A percentile compares a stretch with the other conserved stretches of the same genome.
Evolutionary conservation across 2,888 invertebrate genomes (phyloP).

Genomic region (Caenorhabditis auriculariae): DNA sequence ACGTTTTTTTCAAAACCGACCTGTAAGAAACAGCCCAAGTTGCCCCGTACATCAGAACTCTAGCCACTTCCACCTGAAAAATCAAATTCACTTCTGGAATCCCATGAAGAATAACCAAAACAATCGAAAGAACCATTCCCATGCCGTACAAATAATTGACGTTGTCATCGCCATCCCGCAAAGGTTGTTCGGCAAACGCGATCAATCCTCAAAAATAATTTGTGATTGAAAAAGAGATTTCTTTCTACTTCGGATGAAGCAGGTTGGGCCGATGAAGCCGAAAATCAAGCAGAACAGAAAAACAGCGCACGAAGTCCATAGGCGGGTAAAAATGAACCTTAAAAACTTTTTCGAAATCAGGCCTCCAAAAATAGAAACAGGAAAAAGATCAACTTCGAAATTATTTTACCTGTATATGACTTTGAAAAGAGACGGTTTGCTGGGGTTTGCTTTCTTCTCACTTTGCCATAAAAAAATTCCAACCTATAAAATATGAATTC

Average conservation of each 20-base stretch:
- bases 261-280: conserved; percentile 64
- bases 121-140: conserved; percentile 12
- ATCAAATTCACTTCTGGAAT: too few species aligned
- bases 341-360: conserved; percentile 21
- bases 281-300: conserved; percentile 58
- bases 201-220: conserved; percentile 39
- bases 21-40: conserved; percentile 65
- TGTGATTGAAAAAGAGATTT: conserved; percentile 1
- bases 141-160: conserved; percentile 21
- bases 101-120: too few species aligned
- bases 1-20: too few species aligned
- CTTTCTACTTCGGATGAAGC: conserved; percentile 48
- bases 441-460: conserved; percentile 57
- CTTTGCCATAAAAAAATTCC: conserved; percentile 66
- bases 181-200: conserved; percentile 55
- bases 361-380: not conserved
- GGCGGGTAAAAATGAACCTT: conserved; percentile 60
- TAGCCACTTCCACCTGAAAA: conserved; percentile 61
- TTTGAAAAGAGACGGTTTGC: conserved; percentile 47
- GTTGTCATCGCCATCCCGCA: conserved; percentile 15
- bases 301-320: conserved; percentile 59
- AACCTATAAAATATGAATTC: not conserved
- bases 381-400: not conserved
- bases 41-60: conserved; percentile 64
- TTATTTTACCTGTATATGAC: conserved; percentile 23